Base-by-base conservation (phyloP, 2,888 invertebrate genomes). In the Nezara viridula region DNA sequence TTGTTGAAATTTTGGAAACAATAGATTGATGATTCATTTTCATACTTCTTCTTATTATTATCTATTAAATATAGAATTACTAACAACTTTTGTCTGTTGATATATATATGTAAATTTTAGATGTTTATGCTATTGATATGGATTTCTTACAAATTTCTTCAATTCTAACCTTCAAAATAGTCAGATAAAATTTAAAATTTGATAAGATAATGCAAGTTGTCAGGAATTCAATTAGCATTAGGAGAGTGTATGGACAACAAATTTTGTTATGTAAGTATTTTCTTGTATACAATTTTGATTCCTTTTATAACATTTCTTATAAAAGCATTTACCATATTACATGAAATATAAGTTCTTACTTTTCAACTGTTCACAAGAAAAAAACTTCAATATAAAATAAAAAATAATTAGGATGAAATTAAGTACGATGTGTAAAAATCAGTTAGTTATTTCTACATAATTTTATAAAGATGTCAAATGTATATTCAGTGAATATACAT, bases 121-220 rank as follows among this genome's bases (percentile, higher is more conserved):
- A 73, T 2, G 21, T 27, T n/a, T 5, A 19, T 14, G 14, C 2
- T 19, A 73, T 73, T 19, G 19, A 73, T 27, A 27, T 37, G 6
- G 19, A 19, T 37, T 21, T 73, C 37, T 37, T 37, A 21, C 19
- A 37, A 73, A 37, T 32, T 73, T n/a, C n/a, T n/a, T 73, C 7
- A 73, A 37, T 73, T 37, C 19, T 73, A 37, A 73, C 37, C 66
- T 73, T 37, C 32, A 73, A 73, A 37, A 73, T 32, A 2, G 66
- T 73, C 37, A 19, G 66, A 73, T 73, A 73, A 73, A 73, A 32
- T 73, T 27, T 12, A 73, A 73, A 10, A 73, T 37, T 73, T 73
- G 66, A 73, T 73, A 73, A 73, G 66, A 73, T 73, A 73, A 37
- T 73, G 19, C 32, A 73, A 73, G 66, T 73, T 37, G 6, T 73